A percentile compares a stretch with the other conserved stretches of the same genome.
These are phyloP conservation scores for Melangyna quadrimaculata DNA, from an alignment of 2,888 invertebrate genomes.

Conservation along the genomic window DNA sequence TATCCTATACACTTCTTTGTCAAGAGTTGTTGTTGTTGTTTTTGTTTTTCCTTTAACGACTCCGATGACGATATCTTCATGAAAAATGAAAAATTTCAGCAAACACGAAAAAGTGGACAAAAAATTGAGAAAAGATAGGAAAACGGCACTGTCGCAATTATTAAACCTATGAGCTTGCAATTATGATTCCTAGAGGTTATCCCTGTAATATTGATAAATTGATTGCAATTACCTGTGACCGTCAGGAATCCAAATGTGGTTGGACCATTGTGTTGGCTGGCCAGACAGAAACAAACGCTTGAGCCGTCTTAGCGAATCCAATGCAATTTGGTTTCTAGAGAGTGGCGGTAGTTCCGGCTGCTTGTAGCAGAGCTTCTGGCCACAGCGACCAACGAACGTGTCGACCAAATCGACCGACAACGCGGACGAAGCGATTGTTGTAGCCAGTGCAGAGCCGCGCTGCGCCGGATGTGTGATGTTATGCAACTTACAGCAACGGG, in stretches of 20 bases:
- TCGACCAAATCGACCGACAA: not conserved
- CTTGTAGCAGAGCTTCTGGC: constrained; percentile 22
- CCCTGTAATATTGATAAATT: constrained; percentile 72
- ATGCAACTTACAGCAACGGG: constrained; percentile 65
- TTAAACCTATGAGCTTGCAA: constrained; percentile 53
- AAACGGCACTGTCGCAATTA: constrained; percentile 66
- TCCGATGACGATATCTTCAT: constrained; percentile 40
- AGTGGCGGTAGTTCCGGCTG: constrained; percentile 65
- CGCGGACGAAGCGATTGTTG: constrained; percentile 33
- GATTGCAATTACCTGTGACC: constrained; percentile 67
- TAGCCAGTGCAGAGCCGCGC: not conserved
- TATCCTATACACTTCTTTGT: constrained; percentile 1
- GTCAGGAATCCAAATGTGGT: constrained; percentile 63
- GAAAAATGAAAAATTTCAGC: constrained; percentile 46
- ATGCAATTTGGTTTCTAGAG: not conserved
- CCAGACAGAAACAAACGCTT: not conserved
- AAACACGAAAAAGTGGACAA: constrained; percentile 14
- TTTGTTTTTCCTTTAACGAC: not conserved
- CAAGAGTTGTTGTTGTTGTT: not conserved
- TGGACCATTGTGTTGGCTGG: constrained; percentile 37
- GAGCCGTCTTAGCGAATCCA: not conserved
- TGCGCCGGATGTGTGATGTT: constrained; percentile 70
- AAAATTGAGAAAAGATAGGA: constrained; percentile 34
- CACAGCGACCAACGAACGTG: not conserved
- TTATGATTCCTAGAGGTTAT: constrained; percentile 71